These are phyloP conservation scores for Notodonta dromedarius DNA, from an alignment of 2,888 invertebrate genomes.

Conservation along the genomic window DNA sequence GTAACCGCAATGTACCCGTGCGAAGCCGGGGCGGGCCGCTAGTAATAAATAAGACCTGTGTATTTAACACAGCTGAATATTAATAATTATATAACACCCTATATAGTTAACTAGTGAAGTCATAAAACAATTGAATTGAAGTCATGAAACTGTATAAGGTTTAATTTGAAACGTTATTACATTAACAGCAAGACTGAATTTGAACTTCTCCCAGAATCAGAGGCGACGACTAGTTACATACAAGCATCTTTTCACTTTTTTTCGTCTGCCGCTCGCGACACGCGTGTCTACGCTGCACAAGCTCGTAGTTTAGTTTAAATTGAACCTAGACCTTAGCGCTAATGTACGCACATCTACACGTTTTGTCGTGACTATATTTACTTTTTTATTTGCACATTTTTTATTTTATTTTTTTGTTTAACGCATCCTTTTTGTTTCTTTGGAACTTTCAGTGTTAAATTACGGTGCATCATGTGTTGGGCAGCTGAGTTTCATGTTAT, in stretches of 20 bases:
- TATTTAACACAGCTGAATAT: no score
- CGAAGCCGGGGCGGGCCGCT: no score
- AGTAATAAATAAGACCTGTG: no score
- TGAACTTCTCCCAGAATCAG: conserved; percentile 69
- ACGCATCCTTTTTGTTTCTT: conserved; percentile 72
- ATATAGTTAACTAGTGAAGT: no score
- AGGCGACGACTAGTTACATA: conserved; percentile 55
- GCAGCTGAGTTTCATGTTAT: conserved; percentile 72
- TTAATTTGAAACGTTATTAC: neutral
- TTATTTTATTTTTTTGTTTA: conserved; percentile 58
- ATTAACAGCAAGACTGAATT: conserved; percentile 42
- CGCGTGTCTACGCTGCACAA: conserved; percentile 65
- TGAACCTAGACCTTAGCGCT: conserved; percentile 47
- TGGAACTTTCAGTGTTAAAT: conserved; percentile 77
- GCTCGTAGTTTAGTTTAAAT: conserved; percentile 51
- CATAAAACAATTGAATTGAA: no score
- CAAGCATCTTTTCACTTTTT: conserved; percentile 79
- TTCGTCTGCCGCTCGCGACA: conserved; percentile 68
- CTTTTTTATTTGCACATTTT: conserved; percentile 51
- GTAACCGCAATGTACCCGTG: no score
- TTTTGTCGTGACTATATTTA: conserved; percentile 43
- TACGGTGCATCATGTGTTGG: conserved; percentile 78
- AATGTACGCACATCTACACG: conserved; percentile 53
- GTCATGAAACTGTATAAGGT: no score
- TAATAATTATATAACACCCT: no score